These are phyloP conservation scores for Saccopteryx bilineata DNA, from an alignment of 2,113 vertebrate genomes.

Conservation along the genomic window DNA sequence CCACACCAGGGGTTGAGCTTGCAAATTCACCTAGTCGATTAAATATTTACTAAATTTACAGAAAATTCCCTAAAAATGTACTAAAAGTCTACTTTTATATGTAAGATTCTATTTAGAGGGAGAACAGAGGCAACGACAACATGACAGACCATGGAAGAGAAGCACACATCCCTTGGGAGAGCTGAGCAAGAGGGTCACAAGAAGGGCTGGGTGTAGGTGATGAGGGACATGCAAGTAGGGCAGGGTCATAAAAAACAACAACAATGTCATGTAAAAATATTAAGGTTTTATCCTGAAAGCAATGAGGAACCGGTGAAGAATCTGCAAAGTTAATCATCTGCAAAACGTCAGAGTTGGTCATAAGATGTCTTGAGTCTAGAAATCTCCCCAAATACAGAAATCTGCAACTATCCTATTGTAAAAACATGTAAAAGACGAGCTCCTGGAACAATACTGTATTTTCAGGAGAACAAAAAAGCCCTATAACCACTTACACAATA, in stretches of 20 bases:
- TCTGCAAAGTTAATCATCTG: not conserved
- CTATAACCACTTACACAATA: not conserved
- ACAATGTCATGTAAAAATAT: not conserved
- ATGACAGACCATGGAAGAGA: not conserved
- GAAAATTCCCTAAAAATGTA: not conserved
- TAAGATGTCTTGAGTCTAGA: not conserved
- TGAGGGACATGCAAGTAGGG: too few species aligned
- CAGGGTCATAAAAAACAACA: not conserved
- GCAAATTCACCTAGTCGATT: not conserved
- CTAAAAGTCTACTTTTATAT: not conserved
- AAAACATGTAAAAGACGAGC: not conserved
- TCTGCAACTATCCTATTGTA: not conserved
- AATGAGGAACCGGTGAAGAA: not conserved
- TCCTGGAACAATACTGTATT: not conserved
- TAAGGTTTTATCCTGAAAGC: not conserved
- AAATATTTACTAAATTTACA: constrained; percentile 13
- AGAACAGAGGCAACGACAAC: not conserved
- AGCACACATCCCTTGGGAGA: accelerated
- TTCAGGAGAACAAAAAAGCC: not conserved
- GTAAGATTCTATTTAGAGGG: not conserved
- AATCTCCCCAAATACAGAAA: not conserved
- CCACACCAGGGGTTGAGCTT: not conserved
- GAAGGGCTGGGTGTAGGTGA: not conserved
- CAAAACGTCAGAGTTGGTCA: not conserved
- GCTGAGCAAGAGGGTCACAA: not conserved